Percentiles rank a stretch among this genome's conserved stretches.
phyloP scores from a whole-genome alignment of 2,797 vertebrate species.

The Ceyx erithaca region DNA sequence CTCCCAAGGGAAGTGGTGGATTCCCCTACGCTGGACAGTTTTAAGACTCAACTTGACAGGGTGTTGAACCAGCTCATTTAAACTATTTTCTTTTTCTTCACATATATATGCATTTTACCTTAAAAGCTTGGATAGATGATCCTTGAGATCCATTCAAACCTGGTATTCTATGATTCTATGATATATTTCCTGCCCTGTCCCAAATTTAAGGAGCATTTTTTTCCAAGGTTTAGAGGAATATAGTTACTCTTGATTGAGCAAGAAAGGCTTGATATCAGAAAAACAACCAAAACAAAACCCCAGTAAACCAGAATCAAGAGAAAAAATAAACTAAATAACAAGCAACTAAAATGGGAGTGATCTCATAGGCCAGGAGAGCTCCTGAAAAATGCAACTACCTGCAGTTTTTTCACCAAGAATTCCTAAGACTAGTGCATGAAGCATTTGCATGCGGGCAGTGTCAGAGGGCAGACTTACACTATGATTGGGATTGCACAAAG shows the following conservation, averaged over 20 bases:
- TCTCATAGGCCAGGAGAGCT: neutral
- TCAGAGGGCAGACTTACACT: neutral
- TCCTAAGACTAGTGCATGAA: neutral
- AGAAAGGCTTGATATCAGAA: neutral
- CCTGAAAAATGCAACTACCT: neutral
- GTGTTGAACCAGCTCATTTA: no score
- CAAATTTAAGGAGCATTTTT: neutral
- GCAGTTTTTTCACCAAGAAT: neutral
- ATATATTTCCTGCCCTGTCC: neutral
- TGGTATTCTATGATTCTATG: no score
- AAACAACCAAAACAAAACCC: neutral
- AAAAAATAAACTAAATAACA: neutral
- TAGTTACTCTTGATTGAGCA: neutral
- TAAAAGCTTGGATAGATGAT: no score
- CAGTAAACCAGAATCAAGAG: neutral
- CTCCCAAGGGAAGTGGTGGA: no score
- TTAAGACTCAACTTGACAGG: no score
- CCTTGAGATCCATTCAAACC: no score
- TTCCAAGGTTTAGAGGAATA: neutral
- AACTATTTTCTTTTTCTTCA: no score
- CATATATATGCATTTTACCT: no score
- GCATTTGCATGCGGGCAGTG: neutral
- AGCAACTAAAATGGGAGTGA: neutral
- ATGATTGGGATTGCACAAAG: neutral
- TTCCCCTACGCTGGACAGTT: no score